Evolutionary conservation across 2,113 vertebrate species (phyloP), one percentile per base, ranked within the genome.

Genomic region (Cranoglanis bouderius): DNA sequence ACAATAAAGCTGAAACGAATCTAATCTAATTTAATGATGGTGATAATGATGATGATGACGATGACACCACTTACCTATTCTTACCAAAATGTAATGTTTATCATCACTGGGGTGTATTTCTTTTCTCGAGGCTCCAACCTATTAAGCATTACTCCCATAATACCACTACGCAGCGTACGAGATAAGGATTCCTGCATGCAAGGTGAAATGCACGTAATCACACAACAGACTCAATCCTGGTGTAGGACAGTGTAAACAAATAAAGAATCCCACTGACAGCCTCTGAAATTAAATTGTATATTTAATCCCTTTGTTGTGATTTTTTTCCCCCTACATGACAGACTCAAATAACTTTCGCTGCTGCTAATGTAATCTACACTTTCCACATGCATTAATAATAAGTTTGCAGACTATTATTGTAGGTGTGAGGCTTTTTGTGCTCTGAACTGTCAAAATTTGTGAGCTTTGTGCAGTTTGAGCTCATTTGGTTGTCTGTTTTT

Each of bases 111-210:
- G 0, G 80, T 18, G 18, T 57, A 24, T 59, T 59, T 59, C 26
- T 21, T 46, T 77, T 21, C 32, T 59, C 7, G 35, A 40, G 2
- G 88, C 90, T 91, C 75, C 91, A 90, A 92, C 77, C 90, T 89
- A 89, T 91, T 49, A 82, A 40, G 90, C 90, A 89, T 90, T 91
- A 88, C 88, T 88, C 65, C 49, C 13, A n/a, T 89, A 92, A 90
- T 88, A 88, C 85, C 70, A 46, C 63, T 88, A 88, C 90, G 72
- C 72, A 90, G 87, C 70, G 78, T 90, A 38, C 43, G 26, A 90
- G 40, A 88, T 72, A 55, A 88, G 86, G 74, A 53, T 57, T 82
- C 35, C 77, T 43, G n/a, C 8, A 55, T 70, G 74, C 83, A 70
- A 80, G 55, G 55, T 86, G 85, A 78, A 88, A 40, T 53, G 70